A percentile compares a stretch with the other conserved stretches of the same genome.
Conservation (phyloP, 2,797 vertebrate genomes). For the Gymnoscopelus braueri region DNA sequence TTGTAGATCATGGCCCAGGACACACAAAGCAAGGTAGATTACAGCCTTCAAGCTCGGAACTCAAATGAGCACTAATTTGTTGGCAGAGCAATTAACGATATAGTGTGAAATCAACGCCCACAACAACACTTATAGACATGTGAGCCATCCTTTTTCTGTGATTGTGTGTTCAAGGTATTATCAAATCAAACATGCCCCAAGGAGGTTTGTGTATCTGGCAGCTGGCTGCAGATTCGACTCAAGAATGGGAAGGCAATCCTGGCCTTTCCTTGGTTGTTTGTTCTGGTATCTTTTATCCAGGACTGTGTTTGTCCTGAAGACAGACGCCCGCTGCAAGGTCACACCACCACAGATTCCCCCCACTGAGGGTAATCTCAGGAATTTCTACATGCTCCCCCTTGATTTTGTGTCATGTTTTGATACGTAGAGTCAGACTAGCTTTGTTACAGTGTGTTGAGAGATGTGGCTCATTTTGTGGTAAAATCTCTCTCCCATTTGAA, state of each 20-base stretch:
- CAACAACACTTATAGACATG: slow-evolving; percentile 21
- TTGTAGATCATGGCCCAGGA: slow-evolving; percentile 16
- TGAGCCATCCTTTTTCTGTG: slow-evolving; percentile 15
- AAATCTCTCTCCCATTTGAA: slow-evolving; percentile 22
- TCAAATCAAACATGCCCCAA: slow-evolving; percentile 33
- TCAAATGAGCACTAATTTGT: slow-evolving; percentile 32
- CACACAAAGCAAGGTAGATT: slow-evolving; percentile 33
- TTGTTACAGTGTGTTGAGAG: slow-evolving; percentile 18
- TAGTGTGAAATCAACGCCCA: neutral
- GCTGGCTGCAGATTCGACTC: slow-evolving; percentile 31
- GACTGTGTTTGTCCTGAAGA: slow-evolving; percentile 18
- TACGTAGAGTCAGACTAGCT: neutral
- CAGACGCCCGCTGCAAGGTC: slow-evolving; percentile 18
- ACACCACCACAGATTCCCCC: neutral
- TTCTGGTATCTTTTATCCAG: slow-evolving; percentile 13
- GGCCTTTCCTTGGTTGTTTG: slow-evolving; percentile 24
- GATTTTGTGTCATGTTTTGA: slow-evolving; percentile 3
- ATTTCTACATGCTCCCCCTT: slow-evolving; percentile 7
- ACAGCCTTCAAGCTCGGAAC: slow-evolving; percentile 1
- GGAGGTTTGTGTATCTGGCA: slow-evolving; percentile 43
- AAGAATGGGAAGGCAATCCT: slow-evolving; percentile 26
- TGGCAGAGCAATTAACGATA: slow-evolving; percentile 11
- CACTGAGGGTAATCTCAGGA: slow-evolving; percentile 35
- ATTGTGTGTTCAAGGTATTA: slow-evolving; percentile 33
- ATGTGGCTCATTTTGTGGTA: slow-evolving; percentile 3